phyloP scores from a whole-genome alignment of 2,888 invertebrate genomes.

The Amphimallon solstitiale region DNA sequence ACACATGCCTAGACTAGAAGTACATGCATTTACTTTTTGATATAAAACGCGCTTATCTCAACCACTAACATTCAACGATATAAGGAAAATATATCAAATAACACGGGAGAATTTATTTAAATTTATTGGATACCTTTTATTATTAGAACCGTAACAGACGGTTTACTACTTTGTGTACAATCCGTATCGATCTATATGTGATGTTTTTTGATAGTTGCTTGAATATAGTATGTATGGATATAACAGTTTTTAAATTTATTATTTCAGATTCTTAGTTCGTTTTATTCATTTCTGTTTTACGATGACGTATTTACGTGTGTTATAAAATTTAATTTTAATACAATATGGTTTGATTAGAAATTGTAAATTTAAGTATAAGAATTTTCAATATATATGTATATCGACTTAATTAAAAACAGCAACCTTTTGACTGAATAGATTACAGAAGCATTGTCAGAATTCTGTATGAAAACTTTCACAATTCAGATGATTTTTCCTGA shows the following conservation, averaged over 20 bases:
- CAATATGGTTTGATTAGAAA: neutral
- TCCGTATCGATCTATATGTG: constrained; percentile 33
- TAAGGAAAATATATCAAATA: constrained; percentile 6
- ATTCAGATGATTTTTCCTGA: no score
- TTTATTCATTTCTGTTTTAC: constrained; percentile 28
- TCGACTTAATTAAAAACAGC: no score
- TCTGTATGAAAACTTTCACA: no score
- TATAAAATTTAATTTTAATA: neutral
- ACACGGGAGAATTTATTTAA: constrained; percentile 12
- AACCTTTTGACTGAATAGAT: no score
- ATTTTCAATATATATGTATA: no score
- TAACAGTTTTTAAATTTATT: constrained; percentile 39
- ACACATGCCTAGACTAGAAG: no score
- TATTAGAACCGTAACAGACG: constrained; percentile 19
- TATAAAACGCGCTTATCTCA: neutral
- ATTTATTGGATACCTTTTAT: constrained; percentile 19
- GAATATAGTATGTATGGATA: constrained; percentile 30
- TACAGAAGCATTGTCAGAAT: no score
- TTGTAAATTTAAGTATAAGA: no score
- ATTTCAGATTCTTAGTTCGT: constrained; percentile 35
- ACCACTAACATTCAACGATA: neutral
- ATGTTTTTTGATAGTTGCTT: constrained; percentile 38
- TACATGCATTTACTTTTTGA: neutral
- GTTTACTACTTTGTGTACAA: constrained; percentile 42
- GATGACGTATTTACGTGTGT: constrained; percentile 13